Conservation (phyloP, 2,888 invertebrate genomes). For the Sminthurinus aureus region DNA sequence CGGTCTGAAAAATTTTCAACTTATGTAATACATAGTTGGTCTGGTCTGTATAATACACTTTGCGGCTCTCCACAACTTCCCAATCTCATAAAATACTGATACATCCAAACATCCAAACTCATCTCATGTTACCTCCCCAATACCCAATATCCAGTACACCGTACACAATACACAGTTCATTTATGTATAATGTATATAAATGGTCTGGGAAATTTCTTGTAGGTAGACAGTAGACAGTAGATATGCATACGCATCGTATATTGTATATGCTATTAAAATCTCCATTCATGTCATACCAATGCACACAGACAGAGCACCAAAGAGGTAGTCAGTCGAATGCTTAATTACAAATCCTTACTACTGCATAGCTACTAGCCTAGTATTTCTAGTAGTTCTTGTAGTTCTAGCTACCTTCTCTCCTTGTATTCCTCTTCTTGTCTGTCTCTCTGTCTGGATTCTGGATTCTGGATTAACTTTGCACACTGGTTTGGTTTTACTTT, state of each 20-base stretch:
- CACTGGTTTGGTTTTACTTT: not conserved
- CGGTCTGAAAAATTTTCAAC: not conserved
- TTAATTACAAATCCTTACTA: conserved; percentile 2
- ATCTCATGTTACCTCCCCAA: not conserved
- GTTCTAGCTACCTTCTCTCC: not conserved
- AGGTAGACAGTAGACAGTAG: too few species aligned
- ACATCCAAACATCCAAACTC: not conserved
- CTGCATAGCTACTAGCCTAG: not conserved
- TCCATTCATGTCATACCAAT: not conserved
- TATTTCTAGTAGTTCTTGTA: too few species aligned
- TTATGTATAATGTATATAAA: too few species aligned
- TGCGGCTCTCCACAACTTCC: not conserved
- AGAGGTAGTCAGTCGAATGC: conserved; percentile 6
- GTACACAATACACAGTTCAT: not conserved
- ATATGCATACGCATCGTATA: too few species aligned
- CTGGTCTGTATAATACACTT: not conserved
- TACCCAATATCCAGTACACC: not conserved
- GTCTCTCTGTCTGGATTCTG: not conserved
- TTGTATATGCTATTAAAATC: not conserved
- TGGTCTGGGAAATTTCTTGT: too few species aligned
- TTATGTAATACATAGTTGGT: not conserved
- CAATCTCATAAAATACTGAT: not conserved
- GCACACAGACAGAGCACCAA: not conserved
- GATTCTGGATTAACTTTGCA: not conserved
- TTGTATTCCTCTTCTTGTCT: not conserved